A percentile compares a stretch with the other conserved stretches of the same genome.
Evolutionary conservation across 1,140 invertebrate genomes (phyloP).

Genomic region (Saxidomus purpurata): DNA sequence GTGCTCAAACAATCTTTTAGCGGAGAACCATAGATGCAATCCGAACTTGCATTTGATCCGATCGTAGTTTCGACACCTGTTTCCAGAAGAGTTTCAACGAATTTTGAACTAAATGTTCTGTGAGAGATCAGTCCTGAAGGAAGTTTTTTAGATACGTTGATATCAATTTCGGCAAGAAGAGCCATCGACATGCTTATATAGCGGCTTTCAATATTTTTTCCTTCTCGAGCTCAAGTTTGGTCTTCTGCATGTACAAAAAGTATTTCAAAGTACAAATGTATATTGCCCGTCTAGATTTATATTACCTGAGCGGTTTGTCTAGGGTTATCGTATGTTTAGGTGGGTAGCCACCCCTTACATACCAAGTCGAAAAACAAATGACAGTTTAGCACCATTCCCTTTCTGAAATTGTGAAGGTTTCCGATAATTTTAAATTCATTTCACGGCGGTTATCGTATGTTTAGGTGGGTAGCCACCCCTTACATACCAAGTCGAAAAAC

Average conservation of each 20-base stretch:
- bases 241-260: background rate
- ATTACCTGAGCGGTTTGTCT: too few species aligned
- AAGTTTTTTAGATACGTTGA: background rate
- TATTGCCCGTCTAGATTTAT: too few species aligned
- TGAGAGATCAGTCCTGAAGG: background rate
- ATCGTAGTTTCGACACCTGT: background rate
- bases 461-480: too few species aligned
- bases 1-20: background rate
- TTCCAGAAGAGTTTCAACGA: background rate
- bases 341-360: too few species aligned
- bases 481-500: too few species aligned
- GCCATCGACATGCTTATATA: background rate
- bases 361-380: too few species aligned
- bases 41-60: background rate
- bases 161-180: slow-evolving; percentile 2
- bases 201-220: background rate
- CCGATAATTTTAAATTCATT: background rate
- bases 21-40: background rate
- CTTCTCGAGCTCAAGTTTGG: background rate
- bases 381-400: too few species aligned
- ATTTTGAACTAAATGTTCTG: background rate
- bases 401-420: too few species aligned
- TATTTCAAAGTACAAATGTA: background rate
- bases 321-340: too few species aligned
- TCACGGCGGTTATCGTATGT: too few species aligned